Evolutionary conservation across 2,888 invertebrate genomes (phyloP).

Genomic region (Morpho deidamia): DNA sequence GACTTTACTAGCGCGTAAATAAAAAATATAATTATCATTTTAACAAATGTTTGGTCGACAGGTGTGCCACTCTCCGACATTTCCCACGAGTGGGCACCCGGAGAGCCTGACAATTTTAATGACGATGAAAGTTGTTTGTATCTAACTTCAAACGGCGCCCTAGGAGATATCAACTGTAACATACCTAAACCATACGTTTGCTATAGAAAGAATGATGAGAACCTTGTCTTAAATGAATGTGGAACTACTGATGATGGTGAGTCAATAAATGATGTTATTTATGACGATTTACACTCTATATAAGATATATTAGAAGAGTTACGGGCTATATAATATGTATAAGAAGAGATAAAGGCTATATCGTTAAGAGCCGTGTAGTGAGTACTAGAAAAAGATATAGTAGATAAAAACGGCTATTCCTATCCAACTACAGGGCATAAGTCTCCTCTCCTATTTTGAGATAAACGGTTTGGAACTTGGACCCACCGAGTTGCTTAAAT

Average conservation of each 20-base stretch:
- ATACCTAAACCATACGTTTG: constrained; percentile 32
- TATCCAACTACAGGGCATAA: too few species aligned
- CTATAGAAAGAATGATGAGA: constrained; percentile 23
- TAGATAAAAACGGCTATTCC: too few species aligned
- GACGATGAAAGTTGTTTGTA: constrained; percentile 30
- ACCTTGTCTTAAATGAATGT: constrained; percentile 24
- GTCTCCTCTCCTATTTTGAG: too few species aligned
- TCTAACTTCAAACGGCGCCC: constrained; percentile 22
- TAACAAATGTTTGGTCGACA: constrained; percentile 3
- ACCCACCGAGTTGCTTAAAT: too few species aligned
- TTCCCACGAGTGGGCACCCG: constrained; percentile 29
- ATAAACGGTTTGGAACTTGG: too few species aligned
- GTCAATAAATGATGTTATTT: neutral
- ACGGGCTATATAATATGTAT: too few species aligned
- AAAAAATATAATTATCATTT: too few species aligned
- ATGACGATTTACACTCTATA: neutral
- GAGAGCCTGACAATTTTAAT: constrained; percentile 34
- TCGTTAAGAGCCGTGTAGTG: too few species aligned
- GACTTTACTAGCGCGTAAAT: too few species aligned
- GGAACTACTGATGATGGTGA: constrained; percentile 32
- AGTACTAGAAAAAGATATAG: too few species aligned
- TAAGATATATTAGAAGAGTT: too few species aligned
- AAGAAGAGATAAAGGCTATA: too few species aligned
- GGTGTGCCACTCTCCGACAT: constrained; percentile 31
- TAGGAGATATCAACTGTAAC: constrained; percentile 30